Base-by-base conservation (phyloP, 2,113 vertebrate genomes). In the Chloropsis hardwickii region DNA sequence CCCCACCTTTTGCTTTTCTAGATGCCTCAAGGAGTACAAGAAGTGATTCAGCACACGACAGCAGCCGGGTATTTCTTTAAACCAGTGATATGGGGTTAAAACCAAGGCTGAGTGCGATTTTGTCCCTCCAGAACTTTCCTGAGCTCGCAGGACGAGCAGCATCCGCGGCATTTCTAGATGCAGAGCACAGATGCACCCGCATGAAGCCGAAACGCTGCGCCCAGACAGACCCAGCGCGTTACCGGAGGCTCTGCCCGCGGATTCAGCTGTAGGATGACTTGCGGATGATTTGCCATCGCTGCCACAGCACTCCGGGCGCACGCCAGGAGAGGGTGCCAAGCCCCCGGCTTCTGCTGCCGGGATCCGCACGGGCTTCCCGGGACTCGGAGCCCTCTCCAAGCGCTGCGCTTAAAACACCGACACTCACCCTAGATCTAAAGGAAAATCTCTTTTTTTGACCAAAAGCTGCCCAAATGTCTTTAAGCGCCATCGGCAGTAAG, bases 321-420 rank as follows among this genome's bases (percentile, higher is more conserved):
- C 88, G 25, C 86, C 97, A 86, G 91, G 70, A 97, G 96, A 39
- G 88, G 96, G 97, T 70, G 95, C 97, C 89, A 86, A 70, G 74
- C 48, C 45, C 91, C 47, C 79, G 54, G 45, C 53, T 94, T 71
- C 56, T 20, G 92, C 6, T 47, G 21, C 8, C 31, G 69, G 27
- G 9, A 77, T 17, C 87, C 8, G 88, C 83, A 3, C 31, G 25
- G 69, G 6, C 25, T 17, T 18, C 50, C 45, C 56, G 0, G 62
- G 4, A 0, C 27, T 60, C 22, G 21, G 80, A 66, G 22, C 37
- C 14, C 5, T 27, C 50, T 44, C 64, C 64, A 4, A 39, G 33
- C 22, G 61, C 57, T 74, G 67, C 5, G 27, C 4, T 9, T 20
- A 0, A n/a, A 61, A 11, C 79, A 28, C 9, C 67, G 4, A 14